A percentile compares a stretch with the other conserved stretches of the same genome.
Evolutionary conservation across 2,888 invertebrate genomes (phyloP).

Genomic region (Hydriomena furcata): DNA sequence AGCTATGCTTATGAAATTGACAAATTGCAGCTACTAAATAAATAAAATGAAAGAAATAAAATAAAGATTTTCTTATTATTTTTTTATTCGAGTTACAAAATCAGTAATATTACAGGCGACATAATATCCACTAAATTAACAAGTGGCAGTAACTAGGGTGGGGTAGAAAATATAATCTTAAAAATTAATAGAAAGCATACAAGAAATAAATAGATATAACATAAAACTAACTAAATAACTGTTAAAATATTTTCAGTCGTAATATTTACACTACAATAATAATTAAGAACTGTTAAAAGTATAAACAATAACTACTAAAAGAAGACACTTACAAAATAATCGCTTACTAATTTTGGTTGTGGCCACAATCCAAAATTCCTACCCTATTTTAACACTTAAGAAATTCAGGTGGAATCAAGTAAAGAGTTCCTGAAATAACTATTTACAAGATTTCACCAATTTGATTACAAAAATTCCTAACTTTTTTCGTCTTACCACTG

Average conservation of each 20-base stretch:
- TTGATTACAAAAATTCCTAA: slow-evolving; percentile 6
- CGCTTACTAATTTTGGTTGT: slow-evolving; percentile 26
- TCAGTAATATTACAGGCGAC: slow-evolving; percentile 26
- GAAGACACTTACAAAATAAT: neutral
- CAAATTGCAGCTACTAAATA: too few relatives aligned
- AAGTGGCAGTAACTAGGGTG: slow-evolving; percentile 33
- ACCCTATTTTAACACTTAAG: slow-evolving; percentile 12
- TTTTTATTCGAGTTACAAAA: slow-evolving; percentile 31
- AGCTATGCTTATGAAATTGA: too few relatives aligned
- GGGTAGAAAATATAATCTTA: slow-evolving; percentile 42
- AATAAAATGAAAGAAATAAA: neutral
- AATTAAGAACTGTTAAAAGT: slow-evolving; percentile 21
- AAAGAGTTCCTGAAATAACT: slow-evolving; percentile 60
- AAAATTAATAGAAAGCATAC: slow-evolving; percentile 28
- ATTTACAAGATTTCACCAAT: slow-evolving; percentile 79
- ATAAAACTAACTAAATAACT: slow-evolving; percentile 25
- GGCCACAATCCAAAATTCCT: slow-evolving; percentile 29
- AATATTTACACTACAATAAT: slow-evolving; percentile 36
- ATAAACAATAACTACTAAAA: neutral
- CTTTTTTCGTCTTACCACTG: slow-evolving; percentile 5
- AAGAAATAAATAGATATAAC: slow-evolving; percentile 41
- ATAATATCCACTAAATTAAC: slow-evolving; percentile 29
- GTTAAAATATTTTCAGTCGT: slow-evolving; percentile 36
- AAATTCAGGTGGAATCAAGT: slow-evolving; percentile 69
- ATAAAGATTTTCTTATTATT: slow-evolving; percentile 9